Base-by-base conservation (phyloP, 1,140 invertebrate species). In the Lordiphosa stackelbergi region DNA sequence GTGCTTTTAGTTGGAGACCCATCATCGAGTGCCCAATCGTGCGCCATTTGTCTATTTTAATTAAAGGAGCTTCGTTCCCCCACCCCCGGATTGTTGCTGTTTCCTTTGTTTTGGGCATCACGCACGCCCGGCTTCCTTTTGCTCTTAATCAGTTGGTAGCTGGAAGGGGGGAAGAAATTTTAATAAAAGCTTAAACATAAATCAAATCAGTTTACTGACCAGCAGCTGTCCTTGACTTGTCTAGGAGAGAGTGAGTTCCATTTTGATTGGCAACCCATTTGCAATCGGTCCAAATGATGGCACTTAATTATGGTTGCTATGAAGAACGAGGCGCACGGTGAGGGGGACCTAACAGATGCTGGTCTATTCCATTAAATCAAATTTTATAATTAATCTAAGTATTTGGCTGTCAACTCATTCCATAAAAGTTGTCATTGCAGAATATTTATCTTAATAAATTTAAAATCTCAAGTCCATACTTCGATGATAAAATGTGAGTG, bases 41-140 rank as follows among this genome's bases (percentile, higher is more conserved):
- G 75, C 75, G 75, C 75, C 77, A 81, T 81, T 81, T 81, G 75
- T 81, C 75, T 81, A 81, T 81, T 81, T 81, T 81, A 81, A 81
- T 81, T 81, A 81, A 81, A 81, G 77, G 24, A 74, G 19, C 35
- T 9, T 22, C 47, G 9, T 11, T 34, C 8, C 13, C 37, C 8
- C 3, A 40, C 48, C 38, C 55, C 65, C 55, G 63, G 45, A 31
- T 8, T 31, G 6, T 45, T 24, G 38, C 36, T n/a, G 41, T 24
- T 31, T 49, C 65, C 53, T 69, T 69, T 62, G 54, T 61, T 61
- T 55, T 46, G 28, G 42, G 54, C 63, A 57, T 64, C 73, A 77
- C 73, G 73, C 73, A 77, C 73, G 75, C 66, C 57, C 51, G 41
- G 51, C 54, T 53, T 49, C 16, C 51, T 48, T 57, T 60, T 53